Evolutionary conservation across 1,140 invertebrate species (phyloP).

Genomic region (Lordiphosa collinella): DNA sequence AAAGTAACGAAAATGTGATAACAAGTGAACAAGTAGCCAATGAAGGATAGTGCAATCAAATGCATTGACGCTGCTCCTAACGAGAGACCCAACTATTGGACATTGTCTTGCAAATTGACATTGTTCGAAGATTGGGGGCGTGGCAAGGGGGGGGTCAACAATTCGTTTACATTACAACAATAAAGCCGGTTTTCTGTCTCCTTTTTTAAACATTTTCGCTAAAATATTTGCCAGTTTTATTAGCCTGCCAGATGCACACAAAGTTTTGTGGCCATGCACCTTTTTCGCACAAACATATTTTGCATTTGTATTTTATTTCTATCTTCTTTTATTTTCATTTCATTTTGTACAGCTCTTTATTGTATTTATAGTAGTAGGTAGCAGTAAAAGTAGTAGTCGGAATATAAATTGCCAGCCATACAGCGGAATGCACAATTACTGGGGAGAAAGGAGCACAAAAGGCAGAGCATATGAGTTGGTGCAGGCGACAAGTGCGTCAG

Average conservation of each 20-base stretch:
- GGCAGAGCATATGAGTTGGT: constrained; percentile 35
- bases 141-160: constrained; percentile 26
- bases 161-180: constrained; percentile 57
- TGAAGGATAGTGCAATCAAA: constrained; percentile 66
- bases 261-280: constrained; percentile 36
- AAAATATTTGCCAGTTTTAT: constrained; percentile 45
- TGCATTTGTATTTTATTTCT: constrained; percentile 24
- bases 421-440: constrained; percentile 50
- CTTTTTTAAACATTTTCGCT: constrained; percentile 17
- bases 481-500: constrained; percentile 15
- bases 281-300: constrained; percentile 29
- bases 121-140: constrained; percentile 20
- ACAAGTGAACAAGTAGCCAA: constrained; percentile 47
- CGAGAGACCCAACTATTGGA: constrained; percentile 33
- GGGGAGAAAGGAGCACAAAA: constrained; percentile 31
- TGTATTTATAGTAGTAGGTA: background rate
- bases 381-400: constrained; percentile 20
- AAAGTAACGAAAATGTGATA: constrained; percentile 17
- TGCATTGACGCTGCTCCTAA: constrained; percentile 56
- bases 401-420: constrained; percentile 52
- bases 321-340: constrained; percentile 13
- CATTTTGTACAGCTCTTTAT: constrained; percentile 8
- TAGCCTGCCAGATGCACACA: constrained; percentile 32
- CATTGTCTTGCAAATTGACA: constrained; percentile 72
- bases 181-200: constrained; percentile 29